Evolutionary conservation across 1,140 invertebrate species (phyloP).

Genomic region (Pteromalus puparum): DNA sequence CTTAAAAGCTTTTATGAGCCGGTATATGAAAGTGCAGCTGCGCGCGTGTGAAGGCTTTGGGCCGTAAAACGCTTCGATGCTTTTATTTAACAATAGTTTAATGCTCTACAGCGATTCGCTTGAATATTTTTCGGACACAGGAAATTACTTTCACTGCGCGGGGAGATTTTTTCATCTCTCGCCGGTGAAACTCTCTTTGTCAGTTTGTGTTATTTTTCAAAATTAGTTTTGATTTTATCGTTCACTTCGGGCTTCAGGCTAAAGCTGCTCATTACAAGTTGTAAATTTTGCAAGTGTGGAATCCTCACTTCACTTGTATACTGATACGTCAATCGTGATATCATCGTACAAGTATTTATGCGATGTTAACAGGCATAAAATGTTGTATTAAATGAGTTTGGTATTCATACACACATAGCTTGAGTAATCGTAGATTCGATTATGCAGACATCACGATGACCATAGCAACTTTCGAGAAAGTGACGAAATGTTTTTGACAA

Average conservation of each 20-base stretch:
- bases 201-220: neutral
- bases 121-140: neutral
- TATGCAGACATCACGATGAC: too few relatives aligned
- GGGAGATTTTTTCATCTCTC: neutral
- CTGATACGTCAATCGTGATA: too few relatives aligned
- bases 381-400: neutral
- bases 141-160: conserved; percentile 6
- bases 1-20: conserved; percentile 22
- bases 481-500: too few relatives aligned
- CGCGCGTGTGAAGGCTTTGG: neutral
- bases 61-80: neutral
- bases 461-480: too few relatives aligned
- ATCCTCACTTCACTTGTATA: too few relatives aligned
- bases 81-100: conserved; percentile 21
- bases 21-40: neutral
- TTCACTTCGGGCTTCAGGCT: too few relatives aligned
- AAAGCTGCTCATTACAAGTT: too few relatives aligned
- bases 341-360: neutral
- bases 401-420: neutral
- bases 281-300: too few relatives aligned
- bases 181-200: neutral
- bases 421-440: neutral
- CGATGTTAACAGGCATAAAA: neutral
- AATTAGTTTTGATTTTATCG: neutral
- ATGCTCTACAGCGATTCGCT: neutral